A percentile compares a stretch with the other conserved stretches of the same genome.
phyloP scores from a whole-genome alignment of 2,888 invertebrate genomes.

The Sclerodermus sp. region DNA sequence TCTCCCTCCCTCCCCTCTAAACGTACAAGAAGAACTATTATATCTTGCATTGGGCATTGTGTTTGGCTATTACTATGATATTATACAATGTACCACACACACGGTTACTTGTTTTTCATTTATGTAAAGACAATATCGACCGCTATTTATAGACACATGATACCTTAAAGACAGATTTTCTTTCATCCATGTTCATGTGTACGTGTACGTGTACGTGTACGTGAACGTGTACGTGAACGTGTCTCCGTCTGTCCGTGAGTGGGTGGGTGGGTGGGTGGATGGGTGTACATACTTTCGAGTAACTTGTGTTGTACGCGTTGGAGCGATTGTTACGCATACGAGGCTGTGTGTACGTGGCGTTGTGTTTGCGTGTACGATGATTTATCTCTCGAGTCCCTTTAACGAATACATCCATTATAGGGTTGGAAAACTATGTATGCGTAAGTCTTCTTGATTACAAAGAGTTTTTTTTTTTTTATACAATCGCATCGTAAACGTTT shows the following conservation, averaged over 20 bases:
- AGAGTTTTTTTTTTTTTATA: conserved; percentile 38
- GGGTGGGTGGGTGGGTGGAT: too few relatives aligned
- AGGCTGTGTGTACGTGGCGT: conserved; percentile 7
- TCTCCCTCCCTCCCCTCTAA: conserved; percentile 9
- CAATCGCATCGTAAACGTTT: conserved; percentile 46
- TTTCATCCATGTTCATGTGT: background rate
- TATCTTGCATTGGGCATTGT: conserved; percentile 27
- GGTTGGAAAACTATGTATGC: conserved; percentile 49
- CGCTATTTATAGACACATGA: conserved; percentile 55
- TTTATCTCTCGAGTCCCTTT: conserved; percentile 23
- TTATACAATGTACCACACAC: conserved; percentile 44
- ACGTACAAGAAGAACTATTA: conserved; percentile 15
- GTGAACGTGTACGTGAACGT: too few relatives aligned
- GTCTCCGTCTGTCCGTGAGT: too few relatives aligned
- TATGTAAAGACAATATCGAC: conserved; percentile 52
- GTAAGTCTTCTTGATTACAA: conserved; percentile 38
- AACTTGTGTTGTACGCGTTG: too few relatives aligned
- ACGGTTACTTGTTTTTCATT: conserved; percentile 44
- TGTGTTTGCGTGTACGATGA: conserved; percentile 13
- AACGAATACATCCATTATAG: conserved; percentile 46
- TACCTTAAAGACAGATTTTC: conserved; percentile 9
- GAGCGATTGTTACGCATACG: too few relatives aligned
- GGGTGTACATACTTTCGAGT: too few relatives aligned
- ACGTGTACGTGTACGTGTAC: conserved; percentile 1
- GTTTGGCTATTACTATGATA: conserved; percentile 46